A percentile compares a stretch with the other conserved stretches of the same genome.
phyloP scores from a whole-genome alignment of 2,113 vertebrate genomes.

The Corythaeola cristata region DNA sequence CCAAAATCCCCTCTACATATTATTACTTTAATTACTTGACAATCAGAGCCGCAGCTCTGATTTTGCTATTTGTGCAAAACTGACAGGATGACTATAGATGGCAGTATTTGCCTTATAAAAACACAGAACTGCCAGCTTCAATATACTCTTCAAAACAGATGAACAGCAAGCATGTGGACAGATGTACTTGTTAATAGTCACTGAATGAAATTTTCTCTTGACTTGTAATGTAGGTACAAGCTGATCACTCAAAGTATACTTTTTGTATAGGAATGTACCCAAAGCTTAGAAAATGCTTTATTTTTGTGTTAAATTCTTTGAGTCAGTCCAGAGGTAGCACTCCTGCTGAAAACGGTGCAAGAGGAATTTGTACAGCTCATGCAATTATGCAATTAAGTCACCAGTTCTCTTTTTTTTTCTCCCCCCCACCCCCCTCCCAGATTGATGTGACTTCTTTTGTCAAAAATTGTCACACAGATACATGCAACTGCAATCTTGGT shows the following conservation, averaged over 20 bases:
- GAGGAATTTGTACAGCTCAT: background rate
- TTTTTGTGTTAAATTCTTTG: background rate
- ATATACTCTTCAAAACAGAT: rapidly evolving
- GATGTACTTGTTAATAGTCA: background rate
- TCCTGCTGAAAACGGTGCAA: background rate
- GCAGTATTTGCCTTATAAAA: background rate
- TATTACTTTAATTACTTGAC: background rate
- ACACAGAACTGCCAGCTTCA: background rate
- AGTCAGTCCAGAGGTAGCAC: background rate
- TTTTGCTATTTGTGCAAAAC: background rate
- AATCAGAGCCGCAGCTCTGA: background rate
- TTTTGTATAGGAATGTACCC: background rate
- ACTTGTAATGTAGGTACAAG: background rate
- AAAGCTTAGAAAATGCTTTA: background rate
- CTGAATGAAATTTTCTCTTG: background rate
- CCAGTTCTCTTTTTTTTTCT: background rate
- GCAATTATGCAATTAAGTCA: background rate
- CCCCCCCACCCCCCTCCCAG: conserved; percentile 54
- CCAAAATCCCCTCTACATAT: background rate
- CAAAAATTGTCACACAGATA: conserved; percentile 96
- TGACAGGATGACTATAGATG: conserved; percentile 14
- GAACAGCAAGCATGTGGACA: background rate
- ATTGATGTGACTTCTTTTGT: conserved; percentile 98
- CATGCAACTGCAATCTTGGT: conserved; percentile 95
- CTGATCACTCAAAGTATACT: background rate